These are phyloP conservation scores for Apoda limacodes DNA, from an alignment of 2,888 invertebrate species.

Conservation along the genomic window DNA sequence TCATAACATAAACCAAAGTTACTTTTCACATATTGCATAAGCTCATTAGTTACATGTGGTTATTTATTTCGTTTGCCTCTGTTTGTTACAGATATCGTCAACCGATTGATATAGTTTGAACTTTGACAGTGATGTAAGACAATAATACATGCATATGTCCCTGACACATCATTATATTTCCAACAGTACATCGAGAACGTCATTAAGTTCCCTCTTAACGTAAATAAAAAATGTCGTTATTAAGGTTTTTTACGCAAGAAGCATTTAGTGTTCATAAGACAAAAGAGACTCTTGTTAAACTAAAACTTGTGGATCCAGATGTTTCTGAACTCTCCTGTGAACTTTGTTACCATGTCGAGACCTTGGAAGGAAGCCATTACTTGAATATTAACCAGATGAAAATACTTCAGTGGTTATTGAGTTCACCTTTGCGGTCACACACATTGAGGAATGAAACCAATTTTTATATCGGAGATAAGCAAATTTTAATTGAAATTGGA, in stretches of 20 bases:
- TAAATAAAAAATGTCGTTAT: slow-evolving; percentile 56
- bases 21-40: too few relatives aligned
- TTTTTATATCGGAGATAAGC: slow-evolving; percentile 47
- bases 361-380: slow-evolving; percentile 50
- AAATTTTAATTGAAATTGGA: slow-evolving; percentile 85
- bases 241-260: slow-evolving; percentile 72
- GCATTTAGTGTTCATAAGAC: slow-evolving; percentile 72
- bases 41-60: too few relatives aligned
- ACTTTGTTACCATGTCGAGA: slow-evolving; percentile 84
- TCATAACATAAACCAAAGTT: too few relatives aligned
- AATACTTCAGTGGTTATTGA: slow-evolving; percentile 82
- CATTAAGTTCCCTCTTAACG: slow-evolving; percentile 19
- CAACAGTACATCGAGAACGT: slow-evolving; percentile 19
- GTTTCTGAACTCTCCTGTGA: slow-evolving; percentile 75
- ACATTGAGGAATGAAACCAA: slow-evolving; percentile 66
- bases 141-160: slow-evolving; percentile 12
- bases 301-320: slow-evolving; percentile 54
- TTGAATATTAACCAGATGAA: slow-evolving; percentile 72
- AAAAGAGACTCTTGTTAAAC: slow-evolving; percentile 65
- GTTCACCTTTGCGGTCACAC: slow-evolving; percentile 74
- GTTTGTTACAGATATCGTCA: slow-evolving; percentile 45
- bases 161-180: slow-evolving; percentile 4
- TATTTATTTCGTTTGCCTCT: slow-evolving; percentile 46
- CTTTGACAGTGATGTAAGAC: slow-evolving; percentile 63
- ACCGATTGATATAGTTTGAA: slow-evolving; percentile 38